These are phyloP conservation scores for Neomorphus geoffroyi DNA, from an alignment of 2,797 vertebrate genomes.

Conservation along the genomic window DNA sequence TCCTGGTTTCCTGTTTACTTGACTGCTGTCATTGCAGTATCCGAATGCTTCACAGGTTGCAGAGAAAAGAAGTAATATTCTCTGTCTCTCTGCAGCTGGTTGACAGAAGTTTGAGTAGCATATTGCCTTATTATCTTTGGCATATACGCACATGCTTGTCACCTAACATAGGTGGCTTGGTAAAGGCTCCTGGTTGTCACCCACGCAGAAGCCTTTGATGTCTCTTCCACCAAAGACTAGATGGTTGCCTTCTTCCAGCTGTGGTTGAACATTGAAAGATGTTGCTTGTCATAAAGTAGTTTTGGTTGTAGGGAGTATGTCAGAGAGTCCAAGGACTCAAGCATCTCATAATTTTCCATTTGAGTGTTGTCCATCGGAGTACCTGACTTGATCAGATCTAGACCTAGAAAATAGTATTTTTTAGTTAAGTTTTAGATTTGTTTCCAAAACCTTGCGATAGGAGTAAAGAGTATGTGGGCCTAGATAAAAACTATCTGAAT, in stretches of 20 bases:
- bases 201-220: background rate
- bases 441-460: background rate
- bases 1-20: background rate
- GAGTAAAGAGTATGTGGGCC: background rate
- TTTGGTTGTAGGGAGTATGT: no score
- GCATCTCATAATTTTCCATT: background rate
- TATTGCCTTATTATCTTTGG: background rate
- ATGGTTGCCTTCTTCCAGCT: no score
- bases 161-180: background rate
- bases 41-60: background rate
- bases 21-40: background rate
- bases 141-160: fast-evolving
- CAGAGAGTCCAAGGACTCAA: background rate
- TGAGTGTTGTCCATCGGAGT: background rate
- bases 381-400: background rate
- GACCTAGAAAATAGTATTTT: background rate
- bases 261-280: no score
- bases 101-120: background rate
- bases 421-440: background rate
- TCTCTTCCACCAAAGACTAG: background rate
- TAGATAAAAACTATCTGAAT: background rate
- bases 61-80: background rate
- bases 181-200: background rate
- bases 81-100: background rate
- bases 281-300: no score